These are phyloP conservation scores for Drosophila insularis DNA, from an alignment of 1,140 invertebrate species.

Conservation along the genomic window DNA sequence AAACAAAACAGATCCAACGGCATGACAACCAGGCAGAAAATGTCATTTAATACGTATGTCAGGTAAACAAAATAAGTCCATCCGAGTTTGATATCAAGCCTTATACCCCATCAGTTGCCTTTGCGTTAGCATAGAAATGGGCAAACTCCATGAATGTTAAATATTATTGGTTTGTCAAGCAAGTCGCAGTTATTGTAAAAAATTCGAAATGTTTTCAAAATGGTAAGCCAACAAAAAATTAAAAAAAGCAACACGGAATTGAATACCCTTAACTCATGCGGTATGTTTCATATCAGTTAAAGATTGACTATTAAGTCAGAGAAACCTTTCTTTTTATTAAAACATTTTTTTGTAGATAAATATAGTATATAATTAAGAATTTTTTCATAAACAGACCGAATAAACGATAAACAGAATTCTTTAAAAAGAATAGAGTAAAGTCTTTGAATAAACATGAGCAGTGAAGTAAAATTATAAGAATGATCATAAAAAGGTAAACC, in stretches of 20 bases:
- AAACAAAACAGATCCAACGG: slow-evolving; percentile 27
- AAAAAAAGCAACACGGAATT: slow-evolving; percentile 44
- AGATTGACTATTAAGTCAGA: too few species aligned
- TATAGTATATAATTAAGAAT: too few species aligned
- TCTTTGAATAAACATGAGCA: too few species aligned
- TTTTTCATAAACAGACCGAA: too few species aligned
- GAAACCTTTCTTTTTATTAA: too few species aligned
- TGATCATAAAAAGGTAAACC: too few species aligned
- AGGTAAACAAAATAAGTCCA: slow-evolving; percentile 5
- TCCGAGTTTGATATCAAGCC: background rate
- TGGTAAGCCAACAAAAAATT: slow-evolving; percentile 3
- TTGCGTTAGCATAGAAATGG: slow-evolving; percentile 61
- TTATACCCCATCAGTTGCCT: background rate
- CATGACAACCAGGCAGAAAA: slow-evolving; percentile 38
- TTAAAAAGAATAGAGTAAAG: too few species aligned
- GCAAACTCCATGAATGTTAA: slow-evolving; percentile 67
- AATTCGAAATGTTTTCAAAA: slow-evolving; percentile 12
- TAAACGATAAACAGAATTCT: too few species aligned
- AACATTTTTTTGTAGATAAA: too few species aligned
- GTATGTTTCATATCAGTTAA: background rate
- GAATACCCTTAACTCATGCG: slow-evolving; percentile 20
- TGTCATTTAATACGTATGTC: slow-evolving; percentile 60
- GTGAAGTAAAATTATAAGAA: too few species aligned
- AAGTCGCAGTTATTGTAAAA: slow-evolving; percentile 29
- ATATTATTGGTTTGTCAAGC: slow-evolving; percentile 77